phyloP scores from a whole-genome alignment of 2,113 vertebrate genomes.

The Ceratotherium simum region DNA sequence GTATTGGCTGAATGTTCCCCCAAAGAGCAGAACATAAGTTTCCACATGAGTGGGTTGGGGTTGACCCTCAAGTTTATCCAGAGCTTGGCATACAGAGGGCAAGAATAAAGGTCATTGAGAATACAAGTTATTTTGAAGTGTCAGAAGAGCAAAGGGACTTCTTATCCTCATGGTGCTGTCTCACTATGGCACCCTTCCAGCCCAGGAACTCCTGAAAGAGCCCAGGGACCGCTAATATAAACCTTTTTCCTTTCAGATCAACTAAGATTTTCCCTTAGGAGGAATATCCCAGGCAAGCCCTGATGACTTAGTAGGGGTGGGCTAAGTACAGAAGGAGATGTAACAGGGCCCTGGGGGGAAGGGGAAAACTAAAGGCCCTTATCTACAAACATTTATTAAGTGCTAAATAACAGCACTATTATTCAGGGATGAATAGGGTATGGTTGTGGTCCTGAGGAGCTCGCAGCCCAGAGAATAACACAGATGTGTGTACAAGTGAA shows the following conservation, averaged over 20 bases:
- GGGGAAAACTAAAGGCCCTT: not conserved
- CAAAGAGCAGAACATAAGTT: not conserved
- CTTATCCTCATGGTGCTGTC: not conserved
- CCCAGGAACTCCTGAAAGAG: not conserved
- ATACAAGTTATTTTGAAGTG: not conserved
- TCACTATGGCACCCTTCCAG: not conserved
- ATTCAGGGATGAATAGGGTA: not conserved
- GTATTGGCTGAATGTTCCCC: not conserved
- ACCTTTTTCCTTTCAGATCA: not conserved
- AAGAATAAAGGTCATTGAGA: not conserved
- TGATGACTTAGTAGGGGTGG: not conserved
- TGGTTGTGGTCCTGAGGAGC: not conserved
- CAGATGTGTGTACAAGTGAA: not conserved
- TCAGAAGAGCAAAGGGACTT: constrained; percentile 25
- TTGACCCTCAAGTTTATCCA: not conserved
- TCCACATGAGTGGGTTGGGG: not conserved
- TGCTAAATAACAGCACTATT: too few relatives aligned
- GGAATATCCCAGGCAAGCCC: not conserved
- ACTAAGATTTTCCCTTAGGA: not conserved
- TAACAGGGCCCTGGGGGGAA: not conserved
- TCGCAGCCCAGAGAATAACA: not conserved
- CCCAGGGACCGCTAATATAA: not conserved
- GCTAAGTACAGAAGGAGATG: not conserved
- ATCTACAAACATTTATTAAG: not conserved
- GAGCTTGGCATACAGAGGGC: not conserved